A percentile compares a stretch with the other conserved stretches of the same genome.
Evolutionary conservation across 2,113 vertebrate species (phyloP).

Genomic region (Lophura nycthemera): DNA sequence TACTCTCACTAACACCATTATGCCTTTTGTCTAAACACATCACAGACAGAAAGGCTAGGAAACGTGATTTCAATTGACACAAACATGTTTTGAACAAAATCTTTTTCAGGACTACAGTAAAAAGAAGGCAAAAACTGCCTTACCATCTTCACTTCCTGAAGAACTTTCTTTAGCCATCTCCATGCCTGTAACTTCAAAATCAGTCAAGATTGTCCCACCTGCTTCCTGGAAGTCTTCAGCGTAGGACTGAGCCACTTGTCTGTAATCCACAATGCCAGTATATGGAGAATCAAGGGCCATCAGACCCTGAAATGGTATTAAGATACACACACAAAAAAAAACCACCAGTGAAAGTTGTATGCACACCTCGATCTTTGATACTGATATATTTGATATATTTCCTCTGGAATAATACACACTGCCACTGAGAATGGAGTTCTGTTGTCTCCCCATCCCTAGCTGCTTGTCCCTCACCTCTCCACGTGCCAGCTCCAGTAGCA

Average conservation of each 20-base stretch:
- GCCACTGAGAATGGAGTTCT: neutral
- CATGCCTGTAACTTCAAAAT: conserved; percentile 87
- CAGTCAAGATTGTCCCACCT: conserved; percentile 86
- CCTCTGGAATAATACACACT: fast-evolving
- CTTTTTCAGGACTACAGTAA: neutral
- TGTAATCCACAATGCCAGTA: conserved; percentile 95
- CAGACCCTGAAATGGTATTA: conserved; percentile 81
- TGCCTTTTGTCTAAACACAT: neutral
- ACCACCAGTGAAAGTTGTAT: neutral
- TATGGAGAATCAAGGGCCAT: conserved; percentile 95
- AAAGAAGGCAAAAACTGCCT: neutral
- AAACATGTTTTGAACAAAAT: neutral
- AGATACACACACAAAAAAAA: neutral
- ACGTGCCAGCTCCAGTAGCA: neutral
- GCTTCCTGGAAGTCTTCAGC: conserved; percentile 89
- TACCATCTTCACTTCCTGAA: conserved; percentile 82
- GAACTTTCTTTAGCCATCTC: conserved; percentile 84
- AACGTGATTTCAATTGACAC: neutral
- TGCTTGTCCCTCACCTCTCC: neutral
- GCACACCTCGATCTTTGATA: neutral
- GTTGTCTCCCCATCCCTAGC: neutral
- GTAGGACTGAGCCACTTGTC: conserved; percentile 86
- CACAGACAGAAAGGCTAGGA: neutral
- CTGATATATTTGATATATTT: neutral
- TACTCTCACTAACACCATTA: neutral